These are phyloP conservation scores for Pteropus alecto DNA, from an alignment of 2,113 vertebrate species.

Conservation along the genomic window DNA sequence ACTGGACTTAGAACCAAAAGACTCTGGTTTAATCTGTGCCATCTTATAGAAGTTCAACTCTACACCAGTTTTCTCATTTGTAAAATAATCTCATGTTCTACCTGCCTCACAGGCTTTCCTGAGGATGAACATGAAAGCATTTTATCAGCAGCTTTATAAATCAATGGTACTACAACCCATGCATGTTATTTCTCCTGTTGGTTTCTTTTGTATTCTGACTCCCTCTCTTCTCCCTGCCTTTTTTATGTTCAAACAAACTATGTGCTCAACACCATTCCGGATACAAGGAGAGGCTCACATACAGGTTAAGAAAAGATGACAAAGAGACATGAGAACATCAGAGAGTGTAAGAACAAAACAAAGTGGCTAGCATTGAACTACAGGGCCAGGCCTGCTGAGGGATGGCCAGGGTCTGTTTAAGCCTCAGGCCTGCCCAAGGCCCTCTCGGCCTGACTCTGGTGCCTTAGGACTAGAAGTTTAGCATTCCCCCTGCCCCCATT, in stretches of 20 bases:
- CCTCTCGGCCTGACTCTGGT: not conserved
- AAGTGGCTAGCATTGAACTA: not conserved
- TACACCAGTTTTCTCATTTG: constrained; percentile 2
- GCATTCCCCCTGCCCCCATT: not conserved
- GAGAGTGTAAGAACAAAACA: not conserved
- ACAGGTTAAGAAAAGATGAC: not conserved
- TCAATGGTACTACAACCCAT: not conserved
- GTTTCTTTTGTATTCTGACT: constrained; percentile 10
- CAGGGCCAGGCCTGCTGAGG: not conserved
- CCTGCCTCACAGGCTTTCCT: not conserved
- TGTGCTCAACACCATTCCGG: not conserved
- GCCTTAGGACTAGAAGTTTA: not conserved
- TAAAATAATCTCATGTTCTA: constrained; percentile 34
- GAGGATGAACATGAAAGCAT: not conserved
- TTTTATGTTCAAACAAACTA: constrained; percentile 23
- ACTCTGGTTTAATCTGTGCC: not conserved
- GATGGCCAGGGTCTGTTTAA: not conserved
- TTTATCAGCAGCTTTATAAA: constrained; percentile 11
- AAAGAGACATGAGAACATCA: not conserved
- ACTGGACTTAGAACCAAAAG: not conserved
- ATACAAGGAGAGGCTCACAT: not conserved
- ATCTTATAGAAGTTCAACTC: not conserved
- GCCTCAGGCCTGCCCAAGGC: not conserved
- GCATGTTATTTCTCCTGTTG: not conserved
- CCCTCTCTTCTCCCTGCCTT: not conserved